Evolutionary conservation across 2,888 invertebrate genomes (phyloP), one percentile per base, ranked within the genome.

Genomic region (Chaitophorus viminalis): DNA sequence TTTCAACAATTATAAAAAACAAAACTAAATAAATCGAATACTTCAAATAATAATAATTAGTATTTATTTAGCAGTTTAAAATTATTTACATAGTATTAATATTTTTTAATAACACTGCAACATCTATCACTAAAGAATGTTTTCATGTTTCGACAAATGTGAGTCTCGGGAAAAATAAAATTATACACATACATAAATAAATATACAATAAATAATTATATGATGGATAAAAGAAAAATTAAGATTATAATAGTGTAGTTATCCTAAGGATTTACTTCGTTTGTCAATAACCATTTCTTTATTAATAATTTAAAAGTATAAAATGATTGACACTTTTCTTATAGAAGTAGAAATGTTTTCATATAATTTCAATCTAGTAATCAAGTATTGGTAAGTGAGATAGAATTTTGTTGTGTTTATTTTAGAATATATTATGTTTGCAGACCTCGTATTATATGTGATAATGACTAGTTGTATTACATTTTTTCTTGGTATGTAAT

Each of bases 341-440:
- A 72, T 36, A 33, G 31, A 36, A 9, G n/a, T 36, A 33, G 25
- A 11, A 25, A 74, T 36, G 3, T 33, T 74, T 36, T 74, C 25
- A 74, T 72, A 72, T 6, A 72, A 31, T 21, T 72, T 72, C 72
- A 72, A 72, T 0, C 72, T 33, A 33, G 33, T 74, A 36, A 36
- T 25, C 36, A 36, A 3, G n/a, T n/a, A n/a, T n/a, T n/a, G n/a
- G 36, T 25, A 74, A 33, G 36, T 74, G 3, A 39, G 4, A 25
- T 75, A 75, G 25, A n/a, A 75, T 75, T 75, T 75, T 39, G 75
- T 25, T 75, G 25, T 75, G 39, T 75, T 39, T 25, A 75, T 75
- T 75, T 75, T 75, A 14, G 75, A n/a, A 25, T 75, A 75, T n/a
- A 39, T 25, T 75, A 75, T 14, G 11, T 75, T 75, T 39, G 25